Evolutionary conservation across 2,888 invertebrate genomes (phyloP).

Genomic region (Lamellibrachia satsuma): DNA sequence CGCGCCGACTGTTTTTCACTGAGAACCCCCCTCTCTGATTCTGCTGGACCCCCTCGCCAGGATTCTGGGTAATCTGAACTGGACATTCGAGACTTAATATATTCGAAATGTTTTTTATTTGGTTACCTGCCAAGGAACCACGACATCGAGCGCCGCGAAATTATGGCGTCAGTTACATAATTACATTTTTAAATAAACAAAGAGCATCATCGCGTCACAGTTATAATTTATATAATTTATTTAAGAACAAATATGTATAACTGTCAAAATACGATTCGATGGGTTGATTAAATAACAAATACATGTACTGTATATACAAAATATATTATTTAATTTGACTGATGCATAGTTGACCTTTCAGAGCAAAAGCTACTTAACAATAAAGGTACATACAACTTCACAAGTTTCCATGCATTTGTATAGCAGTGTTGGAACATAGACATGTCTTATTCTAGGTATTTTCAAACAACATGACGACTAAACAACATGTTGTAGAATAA

Average conservation of each 20-base stretch:
- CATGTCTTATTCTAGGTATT: background rate
- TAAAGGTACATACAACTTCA: background rate
- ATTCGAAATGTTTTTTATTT: too few species aligned
- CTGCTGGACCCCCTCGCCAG: too few species aligned
- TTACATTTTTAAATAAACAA: background rate
- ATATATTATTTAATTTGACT: background rate
- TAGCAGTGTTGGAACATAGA: background rate
- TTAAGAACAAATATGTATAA: background rate
- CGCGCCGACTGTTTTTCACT: too few species aligned
- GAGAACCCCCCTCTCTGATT: too few species aligned
- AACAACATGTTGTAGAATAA: background rate
- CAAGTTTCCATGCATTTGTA: background rate
- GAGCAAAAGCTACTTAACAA: background rate
- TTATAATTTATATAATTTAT: background rate
- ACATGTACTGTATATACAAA: background rate
- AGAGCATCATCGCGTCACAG: background rate
- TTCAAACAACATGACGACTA: background rate
- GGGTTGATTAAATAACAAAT: background rate
- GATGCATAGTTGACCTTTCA: background rate
- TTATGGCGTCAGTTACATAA: background rate
- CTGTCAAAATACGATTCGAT: background rate
- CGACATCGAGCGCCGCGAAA: too few species aligned
- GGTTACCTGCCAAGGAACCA: too few species aligned
- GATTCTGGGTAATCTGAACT: too few species aligned
- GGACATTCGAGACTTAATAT: too few species aligned